Evolutionary conservation across 2,113 vertebrate species (phyloP), one percentile per base, ranked within the genome.

Genomic region (Gasterosteus aculeatus): DNA sequence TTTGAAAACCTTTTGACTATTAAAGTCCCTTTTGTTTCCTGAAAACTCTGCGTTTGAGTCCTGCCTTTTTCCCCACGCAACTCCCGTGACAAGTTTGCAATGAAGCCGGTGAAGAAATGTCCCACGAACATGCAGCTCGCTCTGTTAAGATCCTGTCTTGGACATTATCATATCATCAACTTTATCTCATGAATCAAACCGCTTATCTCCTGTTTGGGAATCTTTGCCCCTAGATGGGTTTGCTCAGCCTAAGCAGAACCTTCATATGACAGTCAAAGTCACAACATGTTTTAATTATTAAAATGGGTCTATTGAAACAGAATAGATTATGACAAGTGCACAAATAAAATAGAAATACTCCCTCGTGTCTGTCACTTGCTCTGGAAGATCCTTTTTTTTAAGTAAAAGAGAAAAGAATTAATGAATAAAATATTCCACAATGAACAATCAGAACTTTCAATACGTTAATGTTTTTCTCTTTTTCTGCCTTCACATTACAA

Each of bases 241-340:
- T 51, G 49, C 38, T 65, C 39, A 71, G 31, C 19, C 7, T 31
- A 10, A 77, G 47, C 38, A 74, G 33, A 38, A 26, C n/a, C 35
- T 71, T 51, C 41, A 57, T 4, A 58, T 69, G 31, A 74, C 60
- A 26, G 22, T 26, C 22, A 10, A 5, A 83, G 62, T 78, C 69
- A 71, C 77, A 72, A 68, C 66, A 88, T 91, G 78, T 91, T 94
- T 94, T 94, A 95, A 94, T 95, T 93, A 94, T 94, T 92, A 93
- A 94, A 95, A 94, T 92, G 86, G 87, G 80, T 93, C 93, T 94
- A 94, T 94, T 94, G 88, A 93, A 93, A 95, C 93, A 95, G 90
- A 94, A 94, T 93, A 92, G 92, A 92, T 92, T 92, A 93, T 94
- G 94, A 93, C 94, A 95, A 92, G 93, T 92, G 88, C 95, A 95